Base-by-base conservation (phyloP, 2,113 vertebrate genomes). In the Albula goreensis region DNA sequence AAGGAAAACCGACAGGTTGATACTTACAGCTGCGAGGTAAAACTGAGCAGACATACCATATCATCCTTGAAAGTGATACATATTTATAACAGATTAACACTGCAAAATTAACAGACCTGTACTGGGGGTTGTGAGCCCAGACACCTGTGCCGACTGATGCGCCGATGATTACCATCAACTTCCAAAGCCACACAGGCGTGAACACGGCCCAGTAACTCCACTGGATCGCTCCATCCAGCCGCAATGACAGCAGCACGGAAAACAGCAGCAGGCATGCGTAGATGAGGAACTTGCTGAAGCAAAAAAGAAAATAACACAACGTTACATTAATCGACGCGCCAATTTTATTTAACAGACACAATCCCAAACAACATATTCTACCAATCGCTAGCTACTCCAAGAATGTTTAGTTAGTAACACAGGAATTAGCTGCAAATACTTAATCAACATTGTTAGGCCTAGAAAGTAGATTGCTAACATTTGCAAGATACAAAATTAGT, bases 181-280 rank as follows among this genome's bases (percentile, higher is more conserved):
- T 99, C 98, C 98, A 99, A 0, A 99, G 96, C 98, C 98, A 99
- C 93, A 99, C 96, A 1, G 98, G 98, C 7, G 98, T 95, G 94
- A 99, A 99, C 5, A 99, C 98, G 0, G 98, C 98, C 98, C 98
- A 99, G 93, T 98, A 99, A 91, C 96, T 99, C 98, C 98, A 99
- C 57, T 98, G 96, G 86, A 99, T 99, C 91, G 98, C 95, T 15
- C 96, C 96, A 93, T 99, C 98, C 92, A 99, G 91, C 85, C 97
- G 96, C 82, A 99, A 91, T 11, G 98, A 97, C 52, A 99, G 95
- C 91, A 99, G 88, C 91, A 99, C 97, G 0, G 98, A 99, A 93
- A 99, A 99, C 1, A 99, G 97, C 93, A 99, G 95, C 93, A 99
- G 94, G 85, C 98, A 99, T 31, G 97, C 96, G 88, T 99, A 99